These are phyloP conservation scores for Protonemura montana DNA, from an alignment of 2,888 invertebrate genomes.

Conservation along the genomic window DNA sequence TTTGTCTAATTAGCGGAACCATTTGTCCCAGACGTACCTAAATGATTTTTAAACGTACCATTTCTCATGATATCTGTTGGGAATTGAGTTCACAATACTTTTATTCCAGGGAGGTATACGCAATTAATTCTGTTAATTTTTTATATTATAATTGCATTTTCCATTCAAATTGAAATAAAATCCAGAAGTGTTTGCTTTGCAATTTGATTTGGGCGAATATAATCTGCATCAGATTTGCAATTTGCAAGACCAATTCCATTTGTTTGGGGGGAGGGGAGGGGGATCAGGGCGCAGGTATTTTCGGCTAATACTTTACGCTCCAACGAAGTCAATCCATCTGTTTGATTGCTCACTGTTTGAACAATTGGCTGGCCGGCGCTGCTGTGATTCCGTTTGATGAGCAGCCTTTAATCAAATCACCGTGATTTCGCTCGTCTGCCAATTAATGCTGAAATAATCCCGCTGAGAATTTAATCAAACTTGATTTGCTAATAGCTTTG, in stretches of 20 bases:
- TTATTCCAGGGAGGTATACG: not conserved
- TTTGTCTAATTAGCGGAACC: too few relatives aligned
- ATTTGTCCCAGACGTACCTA: too few relatives aligned
- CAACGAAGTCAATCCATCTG: constrained; percentile 28
- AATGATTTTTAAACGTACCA: too few relatives aligned
- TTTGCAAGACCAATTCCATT: constrained; percentile 29
- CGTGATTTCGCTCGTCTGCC: not conserved
- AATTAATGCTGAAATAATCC: constrained; percentile 37
- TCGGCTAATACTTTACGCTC: not conserved
- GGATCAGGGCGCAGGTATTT: not conserved
- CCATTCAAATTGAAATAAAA: constrained; percentile 19
- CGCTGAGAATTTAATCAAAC: not conserved
- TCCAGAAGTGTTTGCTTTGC: not conserved
- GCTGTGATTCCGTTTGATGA: constrained; percentile 21
- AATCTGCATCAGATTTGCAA: not conserved
- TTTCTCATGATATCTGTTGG: too few relatives aligned
- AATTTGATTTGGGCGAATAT: not conserved
- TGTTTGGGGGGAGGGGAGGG: not conserved
- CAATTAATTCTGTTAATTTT: not conserved
- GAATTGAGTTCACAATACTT: too few relatives aligned
- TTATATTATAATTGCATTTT: not conserved
- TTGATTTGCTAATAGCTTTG: constrained; percentile 31
- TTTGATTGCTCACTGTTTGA: constrained; percentile 37
- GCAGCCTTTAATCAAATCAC: constrained; percentile 31
- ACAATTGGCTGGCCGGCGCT: not conserved